phyloP scores from a whole-genome alignment of 2,797 vertebrate species.

The Muscicapa striata region DNA sequence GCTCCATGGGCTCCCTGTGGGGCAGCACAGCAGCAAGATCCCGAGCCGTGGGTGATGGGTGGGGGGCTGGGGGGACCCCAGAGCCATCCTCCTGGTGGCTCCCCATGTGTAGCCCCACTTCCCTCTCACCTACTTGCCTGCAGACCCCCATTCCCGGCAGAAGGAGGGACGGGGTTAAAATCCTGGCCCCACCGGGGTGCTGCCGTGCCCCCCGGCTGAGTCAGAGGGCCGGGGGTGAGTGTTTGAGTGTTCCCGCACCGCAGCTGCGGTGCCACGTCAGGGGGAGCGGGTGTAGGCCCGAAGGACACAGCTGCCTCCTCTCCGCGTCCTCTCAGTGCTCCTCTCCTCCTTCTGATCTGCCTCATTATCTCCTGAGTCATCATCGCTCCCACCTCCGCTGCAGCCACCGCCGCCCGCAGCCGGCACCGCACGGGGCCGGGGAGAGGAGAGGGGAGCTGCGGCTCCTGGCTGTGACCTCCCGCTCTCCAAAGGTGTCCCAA shows the following conservation, averaged over 20 bases:
- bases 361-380: constrained; percentile 67
- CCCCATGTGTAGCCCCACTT: not conserved
- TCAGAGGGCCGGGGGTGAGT: constrained; percentile 54
- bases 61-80: not conserved
- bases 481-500: not conserved
- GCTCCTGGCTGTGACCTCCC: fast-evolving
- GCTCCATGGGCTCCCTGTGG: not conserved
- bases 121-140: not conserved
- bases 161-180: constrained; percentile 41
- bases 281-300: constrained; percentile 21
- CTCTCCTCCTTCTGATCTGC: constrained; percentile 57
- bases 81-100: not conserved
- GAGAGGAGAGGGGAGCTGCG: fast-evolving
- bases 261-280: constrained; percentile 34
- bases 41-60: fast-evolving
- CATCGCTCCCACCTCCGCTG: constrained; percentile 57
- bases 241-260: not conserved
- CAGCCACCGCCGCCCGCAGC: constrained; percentile 51
- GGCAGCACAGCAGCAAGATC: fast-evolving
- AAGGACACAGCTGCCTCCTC: constrained; percentile 60
- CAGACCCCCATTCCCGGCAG: not conserved
- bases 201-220: constrained; percentile 38
- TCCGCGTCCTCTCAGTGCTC: constrained; percentile 4
- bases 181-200: not conserved
- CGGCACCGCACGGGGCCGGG: not conserved